Evolutionary conservation across 1,140 invertebrate species (phyloP), one percentile per base, ranked within the genome.

Genomic region (Hormaphis cornu): DNA sequence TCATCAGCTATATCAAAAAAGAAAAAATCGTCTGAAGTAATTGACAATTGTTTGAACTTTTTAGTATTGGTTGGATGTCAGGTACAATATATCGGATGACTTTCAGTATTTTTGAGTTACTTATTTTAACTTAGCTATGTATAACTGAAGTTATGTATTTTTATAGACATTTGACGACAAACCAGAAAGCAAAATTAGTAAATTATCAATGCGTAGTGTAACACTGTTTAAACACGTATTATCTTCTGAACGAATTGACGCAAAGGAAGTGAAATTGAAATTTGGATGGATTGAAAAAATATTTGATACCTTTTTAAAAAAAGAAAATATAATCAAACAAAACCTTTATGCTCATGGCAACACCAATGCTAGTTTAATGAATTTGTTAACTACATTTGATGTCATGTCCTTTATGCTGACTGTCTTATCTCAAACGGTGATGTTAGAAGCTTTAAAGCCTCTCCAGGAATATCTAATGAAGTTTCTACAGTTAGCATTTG

Each of bases 11-110:
- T n/a, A 4, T 8, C 44, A n/a, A 2, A 30, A 22, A 30, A 66
- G 35, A 50, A 35, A 24, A 48, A 46, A 33, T 66, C 61, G 22
- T 66, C 61, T 20, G 28, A 66, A 35, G 24, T 14, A n/a, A 66
- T 66, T 66, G 61, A 66, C n/a, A 66, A 50, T 10, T 66, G 61
- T 35, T n/a, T 66, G 12, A 66, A 66, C 7, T 66, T 66, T 48
- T 50, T 66, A 4, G 61, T 44, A 22, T 50, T 66, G 61, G 61
- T 66, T 66, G 61, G 61, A 22, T 66, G 61, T 24, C 61, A 66
- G 42, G 61, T 66, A 50, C 1, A 16, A 16, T 66, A 30, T n/a
- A 3, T 61, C 33, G 14, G 14, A 30, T 12, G 30, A 28, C 6
- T 30, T 44, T 44, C 18, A n/a, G 14, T 20, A 4, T 44, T 6